Percentiles rank a stretch among this genome's conserved stretches.
These are phyloP conservation scores for Prosapia bicincta DNA, from an alignment of 2,888 invertebrate species.

Conservation along the genomic window DNA sequence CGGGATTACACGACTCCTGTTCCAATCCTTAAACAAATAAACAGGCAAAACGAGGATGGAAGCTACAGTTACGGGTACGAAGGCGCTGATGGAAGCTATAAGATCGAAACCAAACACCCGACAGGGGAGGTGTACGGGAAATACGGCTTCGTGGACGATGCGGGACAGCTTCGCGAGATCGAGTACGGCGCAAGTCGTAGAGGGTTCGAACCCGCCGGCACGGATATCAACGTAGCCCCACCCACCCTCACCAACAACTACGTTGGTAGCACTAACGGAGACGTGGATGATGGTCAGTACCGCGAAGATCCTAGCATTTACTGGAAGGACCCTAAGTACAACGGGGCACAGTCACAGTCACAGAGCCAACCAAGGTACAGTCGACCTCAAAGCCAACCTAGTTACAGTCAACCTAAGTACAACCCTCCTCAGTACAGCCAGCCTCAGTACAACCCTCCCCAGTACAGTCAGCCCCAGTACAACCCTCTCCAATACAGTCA, in stretches of 20 bases:
- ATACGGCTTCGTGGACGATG: conserved; percentile 83
- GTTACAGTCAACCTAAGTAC: conserved; percentile 43
- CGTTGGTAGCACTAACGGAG: conserved; percentile 54
- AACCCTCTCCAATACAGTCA: background rate
- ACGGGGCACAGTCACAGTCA: conserved; percentile 12
- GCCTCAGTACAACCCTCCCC: background rate
- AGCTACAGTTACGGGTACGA: conserved; percentile 88
- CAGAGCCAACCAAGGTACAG: conserved; percentile 20
- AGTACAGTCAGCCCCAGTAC: conserved; percentile 19
- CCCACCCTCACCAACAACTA: conserved; percentile 57
- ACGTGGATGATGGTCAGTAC: conserved; percentile 83
- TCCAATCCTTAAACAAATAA: conserved; percentile 77
- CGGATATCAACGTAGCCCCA: conserved; percentile 75
- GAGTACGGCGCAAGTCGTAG: conserved; percentile 81
- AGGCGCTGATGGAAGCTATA: conserved; percentile 80
- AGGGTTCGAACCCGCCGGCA: conserved; percentile 78
- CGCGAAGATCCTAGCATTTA: conserved; percentile 79
- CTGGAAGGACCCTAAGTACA: conserved; percentile 50
- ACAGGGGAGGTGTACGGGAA: conserved; percentile 80
- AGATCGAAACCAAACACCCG: conserved; percentile 82
- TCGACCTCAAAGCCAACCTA: conserved; percentile 33
- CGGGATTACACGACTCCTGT: conserved; percentile 67
- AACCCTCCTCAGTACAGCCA: conserved; percentile 31
- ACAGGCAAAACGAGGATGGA: conserved; percentile 81
- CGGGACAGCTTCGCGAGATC: conserved; percentile 65